Conservation (phyloP, 1,140 invertebrate genomes). For the Eupeodes corollae region DNA sequence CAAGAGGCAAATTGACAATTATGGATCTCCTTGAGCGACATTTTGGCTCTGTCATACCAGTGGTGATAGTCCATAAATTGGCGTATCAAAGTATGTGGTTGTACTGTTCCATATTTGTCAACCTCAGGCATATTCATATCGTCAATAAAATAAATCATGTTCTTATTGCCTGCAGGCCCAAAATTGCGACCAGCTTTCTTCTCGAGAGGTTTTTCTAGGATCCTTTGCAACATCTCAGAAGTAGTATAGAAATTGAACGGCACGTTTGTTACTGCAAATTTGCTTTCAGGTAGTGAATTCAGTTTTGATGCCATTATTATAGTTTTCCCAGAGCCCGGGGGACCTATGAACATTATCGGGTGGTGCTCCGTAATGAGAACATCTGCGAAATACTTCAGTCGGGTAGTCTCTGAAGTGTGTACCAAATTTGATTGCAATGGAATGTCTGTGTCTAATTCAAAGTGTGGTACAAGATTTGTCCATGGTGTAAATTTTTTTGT, state of each 20-base stretch:
- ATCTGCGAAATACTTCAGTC: slow-evolving; percentile 80
- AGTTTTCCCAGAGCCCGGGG: slow-evolving; percentile 76
- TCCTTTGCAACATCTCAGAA: slow-evolving; percentile 78
- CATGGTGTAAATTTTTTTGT: slow-evolving; percentile 77
- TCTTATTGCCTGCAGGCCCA: slow-evolving; percentile 81
- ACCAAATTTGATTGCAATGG: slow-evolving; percentile 78
- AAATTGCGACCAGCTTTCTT: slow-evolving; percentile 90
- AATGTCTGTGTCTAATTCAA: slow-evolving; percentile 75
- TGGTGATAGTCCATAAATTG: slow-evolving; percentile 90
- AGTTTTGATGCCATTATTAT: slow-evolving; percentile 74
- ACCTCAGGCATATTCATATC: slow-evolving; percentile 97
- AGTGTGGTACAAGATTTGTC: slow-evolving; percentile 65
- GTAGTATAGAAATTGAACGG: slow-evolving; percentile 94
- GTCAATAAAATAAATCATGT: slow-evolving; percentile 87
- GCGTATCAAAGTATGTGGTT: slow-evolving; percentile 83
- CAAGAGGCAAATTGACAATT: slow-evolving; percentile 88
- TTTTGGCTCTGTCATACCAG: slow-evolving; percentile 76
- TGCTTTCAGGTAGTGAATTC: slow-evolving; percentile 43
- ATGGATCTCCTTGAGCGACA: slow-evolving; percentile 80
- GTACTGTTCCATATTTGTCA: slow-evolving; percentile 86
- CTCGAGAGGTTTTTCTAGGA: slow-evolving; percentile 84
- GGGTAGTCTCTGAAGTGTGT: slow-evolving; percentile 76
- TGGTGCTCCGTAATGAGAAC: slow-evolving; percentile 63
- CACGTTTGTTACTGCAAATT: slow-evolving; percentile 63
- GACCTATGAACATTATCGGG: slow-evolving; percentile 86